phyloP scores from a whole-genome alignment of 2,797 vertebrate genomes.

The Pygocentrus nattereri region DNA sequence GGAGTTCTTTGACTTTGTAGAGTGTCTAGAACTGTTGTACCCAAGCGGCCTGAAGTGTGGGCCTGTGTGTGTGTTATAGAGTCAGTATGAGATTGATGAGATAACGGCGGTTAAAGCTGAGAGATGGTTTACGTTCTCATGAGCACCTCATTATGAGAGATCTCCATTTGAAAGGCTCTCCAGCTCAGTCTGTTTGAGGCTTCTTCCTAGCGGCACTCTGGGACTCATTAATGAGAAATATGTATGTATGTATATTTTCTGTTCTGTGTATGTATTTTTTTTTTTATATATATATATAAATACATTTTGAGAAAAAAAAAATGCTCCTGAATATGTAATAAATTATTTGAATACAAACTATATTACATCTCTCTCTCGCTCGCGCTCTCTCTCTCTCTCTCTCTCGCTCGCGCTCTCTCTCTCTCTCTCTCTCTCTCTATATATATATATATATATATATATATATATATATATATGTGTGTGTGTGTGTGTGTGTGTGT shows the following conservation, averaged over 20 bases:
- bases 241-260: neutral
- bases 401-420: too few species aligned
- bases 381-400: too few species aligned
- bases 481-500: slow-evolving; percentile 6
- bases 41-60: neutral
- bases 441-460: too few species aligned
- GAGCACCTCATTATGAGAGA: slow-evolving; percentile 53
- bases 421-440: too few species aligned
- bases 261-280: neutral
- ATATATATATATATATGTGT: neutral
- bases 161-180: slow-evolving; percentile 45
- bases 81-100: slow-evolving; percentile 36
- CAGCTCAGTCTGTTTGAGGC: slow-evolving; percentile 24
- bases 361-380: too few species aligned
- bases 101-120: slow-evolving; percentile 46
- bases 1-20: slow-evolving; percentile 10
- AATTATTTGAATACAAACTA: too few species aligned
- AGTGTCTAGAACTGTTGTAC: neutral
- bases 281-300: too few species aligned
- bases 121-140: slow-evolving; percentile 38
- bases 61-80: neutral
- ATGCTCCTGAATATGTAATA: too few species aligned
- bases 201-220: neutral
- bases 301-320: too few species aligned
- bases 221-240: neutral